Percentiles rank a stretch among this genome's conserved stretches.
Evolutionary conservation across 2,888 invertebrate genomes (phyloP).

Genomic region (Stenurella melanura): DNA sequence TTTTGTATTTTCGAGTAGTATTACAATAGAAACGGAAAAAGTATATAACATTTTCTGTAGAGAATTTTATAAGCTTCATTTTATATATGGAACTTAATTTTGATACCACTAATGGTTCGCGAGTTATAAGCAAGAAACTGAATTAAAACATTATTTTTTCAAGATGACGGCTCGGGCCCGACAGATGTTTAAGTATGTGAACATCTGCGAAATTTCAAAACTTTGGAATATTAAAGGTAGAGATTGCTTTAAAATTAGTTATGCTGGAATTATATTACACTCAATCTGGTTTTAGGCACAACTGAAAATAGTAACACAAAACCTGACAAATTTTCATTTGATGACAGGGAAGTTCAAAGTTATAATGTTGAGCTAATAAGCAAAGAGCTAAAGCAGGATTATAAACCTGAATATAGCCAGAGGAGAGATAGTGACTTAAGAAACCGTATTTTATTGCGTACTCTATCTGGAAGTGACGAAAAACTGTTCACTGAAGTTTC

Average conservation of each 20-base stretch:
- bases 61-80: too few relatives aligned
- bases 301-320: conserved; percentile 18
- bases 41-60: too few relatives aligned
- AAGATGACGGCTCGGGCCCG: too few relatives aligned
- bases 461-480: conserved; percentile 71
- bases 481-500: conserved; percentile 68
- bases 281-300: conserved; percentile 1
- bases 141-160: too few relatives aligned
- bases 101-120: too few relatives aligned
- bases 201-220: too few relatives aligned
- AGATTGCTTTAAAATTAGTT: background rate
- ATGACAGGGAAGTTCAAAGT: conserved; percentile 58
- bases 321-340: conserved; percentile 61
- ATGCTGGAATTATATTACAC: background rate
- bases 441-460: conserved; percentile 67
- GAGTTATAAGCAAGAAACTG: too few relatives aligned
- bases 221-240: too few relatives aligned
- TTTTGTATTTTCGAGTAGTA: too few relatives aligned
- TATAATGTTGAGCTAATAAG: conserved; percentile 40
- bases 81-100: too few relatives aligned
- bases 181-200: too few relatives aligned
- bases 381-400: conserved; percentile 20
- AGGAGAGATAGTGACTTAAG: conserved; percentile 57
- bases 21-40: too few relatives aligned
- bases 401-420: conserved; percentile 26